Evolutionary conservation across 2,888 invertebrate genomes (phyloP).

Genomic region (Anodontia alba): DNA sequence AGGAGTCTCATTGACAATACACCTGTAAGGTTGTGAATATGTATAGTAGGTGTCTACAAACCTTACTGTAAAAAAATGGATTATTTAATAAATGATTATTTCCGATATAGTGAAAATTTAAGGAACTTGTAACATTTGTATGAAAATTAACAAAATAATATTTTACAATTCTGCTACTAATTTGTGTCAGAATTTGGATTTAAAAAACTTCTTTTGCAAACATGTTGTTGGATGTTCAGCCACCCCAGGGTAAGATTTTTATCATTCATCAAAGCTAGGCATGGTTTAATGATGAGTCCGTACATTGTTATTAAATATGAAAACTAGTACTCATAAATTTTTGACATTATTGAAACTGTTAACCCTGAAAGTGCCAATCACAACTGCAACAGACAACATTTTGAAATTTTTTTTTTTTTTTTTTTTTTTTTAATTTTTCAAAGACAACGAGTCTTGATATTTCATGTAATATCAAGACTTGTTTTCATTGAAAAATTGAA

Average conservation of each 20-base stretch:
- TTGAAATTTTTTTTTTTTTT: too few species aligned
- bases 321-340: not conserved
- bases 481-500: too few species aligned
- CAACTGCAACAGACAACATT: too few species aligned
- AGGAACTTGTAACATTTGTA: not conserved
- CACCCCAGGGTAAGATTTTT: conserved; percentile 39
- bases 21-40: conserved; percentile 4
- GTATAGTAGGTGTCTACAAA: not conserved
- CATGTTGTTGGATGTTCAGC: conserved; percentile 55
- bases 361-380: too few species aligned
- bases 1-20: not conserved
- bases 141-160: not conserved
- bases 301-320: not conserved
- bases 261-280: not conserved
- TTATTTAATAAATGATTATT: not conserved
- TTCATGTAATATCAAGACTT: too few species aligned
- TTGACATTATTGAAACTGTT: too few species aligned
- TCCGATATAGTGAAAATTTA: not conserved
- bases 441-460: too few species aligned
- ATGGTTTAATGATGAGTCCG: not conserved
- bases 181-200: conserved; percentile 2
- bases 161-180: too few species aligned
- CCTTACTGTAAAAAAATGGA: not conserved
- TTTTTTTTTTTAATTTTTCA: too few species aligned
- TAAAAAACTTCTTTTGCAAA: not conserved